Percentiles rank a stretch among this genome's conserved stretches.
Evolutionary conservation across 2,113 vertebrate species (phyloP).

Genomic region (Xenotilapia caudafasciata): DNA sequence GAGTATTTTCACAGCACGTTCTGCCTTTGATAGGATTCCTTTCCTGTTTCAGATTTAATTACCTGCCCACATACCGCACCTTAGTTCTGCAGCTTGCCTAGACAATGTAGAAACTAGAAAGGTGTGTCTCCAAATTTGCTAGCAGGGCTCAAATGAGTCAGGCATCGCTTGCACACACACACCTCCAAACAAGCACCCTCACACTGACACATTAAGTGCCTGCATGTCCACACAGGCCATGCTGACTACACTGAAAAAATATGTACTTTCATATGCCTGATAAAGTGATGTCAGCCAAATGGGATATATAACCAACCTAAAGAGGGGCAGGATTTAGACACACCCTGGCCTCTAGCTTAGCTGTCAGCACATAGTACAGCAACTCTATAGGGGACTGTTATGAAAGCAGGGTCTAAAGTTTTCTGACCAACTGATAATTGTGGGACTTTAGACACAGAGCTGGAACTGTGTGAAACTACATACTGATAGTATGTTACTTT

Average conservation of each 20-base stretch:
- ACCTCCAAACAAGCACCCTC: conserved; percentile 45
- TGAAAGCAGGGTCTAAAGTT: background rate
- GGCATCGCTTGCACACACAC: background rate
- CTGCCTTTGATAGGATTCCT: background rate
- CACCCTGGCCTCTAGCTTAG: background rate
- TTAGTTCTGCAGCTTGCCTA: conserved; percentile 69
- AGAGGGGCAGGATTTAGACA: background rate
- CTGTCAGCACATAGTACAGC: background rate
- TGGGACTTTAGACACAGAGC: background rate
- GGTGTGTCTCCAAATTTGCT: conserved; percentile 64
- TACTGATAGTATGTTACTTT: background rate
- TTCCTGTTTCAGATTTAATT: conserved; percentile 11
- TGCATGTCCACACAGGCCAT: conserved; percentile 62
- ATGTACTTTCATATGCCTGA: background rate
- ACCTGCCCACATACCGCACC: conserved; percentile 44
- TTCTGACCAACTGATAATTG: background rate
- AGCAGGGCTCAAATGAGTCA: conserved; percentile 47
- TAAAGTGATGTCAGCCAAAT: conserved; percentile 11
- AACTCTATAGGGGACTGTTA: background rate
- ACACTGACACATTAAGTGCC: conserved; percentile 15
- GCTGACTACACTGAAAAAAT: background rate
- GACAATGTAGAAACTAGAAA: conserved; percentile 49
- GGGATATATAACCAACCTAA: background rate
- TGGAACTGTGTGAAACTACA: background rate
- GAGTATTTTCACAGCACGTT: background rate